Conservation (phyloP, 2,113 vertebrate species). For the Corythornis cristatus region DNA sequence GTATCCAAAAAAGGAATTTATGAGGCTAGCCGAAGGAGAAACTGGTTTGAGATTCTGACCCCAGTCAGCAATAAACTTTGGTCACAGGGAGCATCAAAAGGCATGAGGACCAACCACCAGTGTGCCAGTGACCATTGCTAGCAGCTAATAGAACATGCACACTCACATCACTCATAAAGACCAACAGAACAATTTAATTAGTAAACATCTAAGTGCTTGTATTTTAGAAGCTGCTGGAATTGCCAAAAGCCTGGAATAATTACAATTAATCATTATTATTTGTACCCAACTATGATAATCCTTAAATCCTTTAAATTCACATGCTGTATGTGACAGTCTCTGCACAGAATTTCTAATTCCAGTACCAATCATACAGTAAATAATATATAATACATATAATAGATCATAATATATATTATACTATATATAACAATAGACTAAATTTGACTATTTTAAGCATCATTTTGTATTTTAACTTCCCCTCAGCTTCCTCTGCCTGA, state of each 20-base stretch:
- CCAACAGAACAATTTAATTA: background rate
- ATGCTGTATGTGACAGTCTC: background rate
- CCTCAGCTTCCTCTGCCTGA: background rate
- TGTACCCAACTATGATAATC: background rate
- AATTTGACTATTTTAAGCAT: background rate
- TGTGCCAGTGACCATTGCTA: background rate
- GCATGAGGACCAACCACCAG: background rate
- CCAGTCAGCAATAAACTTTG: background rate
- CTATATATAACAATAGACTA: too few species aligned
- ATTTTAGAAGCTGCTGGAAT: background rate
- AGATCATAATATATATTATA: too few species aligned
- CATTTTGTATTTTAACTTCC: background rate
- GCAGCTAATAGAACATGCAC: background rate
- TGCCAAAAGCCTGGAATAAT: background rate
- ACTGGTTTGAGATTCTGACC: background rate
- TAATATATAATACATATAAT: too few species aligned
- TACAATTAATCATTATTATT: background rate
- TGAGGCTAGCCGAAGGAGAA: background rate
- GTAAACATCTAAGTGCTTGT: background rate
- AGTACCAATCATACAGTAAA: background rate
- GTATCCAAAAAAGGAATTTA: background rate
- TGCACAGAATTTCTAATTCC: background rate
- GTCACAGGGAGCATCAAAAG: background rate
- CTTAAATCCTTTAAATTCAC: background rate
- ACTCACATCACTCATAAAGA: background rate